Base-by-base conservation (phyloP, 1,140 invertebrate species). In the Atta colombica region DNA sequence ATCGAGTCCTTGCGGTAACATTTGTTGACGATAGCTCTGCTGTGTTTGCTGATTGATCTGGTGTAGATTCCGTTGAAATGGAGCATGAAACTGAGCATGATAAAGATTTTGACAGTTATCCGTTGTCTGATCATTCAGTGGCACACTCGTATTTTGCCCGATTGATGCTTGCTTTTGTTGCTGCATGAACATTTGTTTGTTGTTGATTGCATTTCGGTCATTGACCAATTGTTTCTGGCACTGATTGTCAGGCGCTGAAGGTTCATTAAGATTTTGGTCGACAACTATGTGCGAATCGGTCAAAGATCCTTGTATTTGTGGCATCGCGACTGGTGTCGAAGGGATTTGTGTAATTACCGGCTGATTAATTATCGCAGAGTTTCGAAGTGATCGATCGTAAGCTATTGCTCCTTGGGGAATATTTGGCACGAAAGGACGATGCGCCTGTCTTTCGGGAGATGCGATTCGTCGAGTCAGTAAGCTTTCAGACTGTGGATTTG, bases 341-440 rank as follows among this genome's bases (percentile, higher is more conserved):
- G n/a, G 39, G 16, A 6, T 21, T 35, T 45, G 63, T 10, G 14
- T 8, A 39, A 85, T 75, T 39, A 49, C 7, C 21, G 69, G 53
- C 53, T 84, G 86, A 21, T 72, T 77, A 68, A 69, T 28, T 10
- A 39, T 69, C 45, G 35, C 68, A 2, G 53, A 21, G 21, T 35
- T 69, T 75, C 2, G 58, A 65, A 8, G n/a, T 60, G 51, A 51
- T 81, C 21, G 65, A 68, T 35, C 16, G 63, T 3, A 51, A 21
- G 6, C 1, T 21, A 80, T 1, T 39, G 35, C 0, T 78, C 53
- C 31, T 18, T 71, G 68, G 49, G 45, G 3, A 1, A 65, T 35
- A 18, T 77, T 77, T 25, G 90, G 80, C 2, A 89, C 92, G 74
- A 87, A 91, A 35, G 91, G 88, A 14, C 91, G 89, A 77, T 92